A percentile compares a stretch with the other conserved stretches of the same genome.
Conservation (phyloP, 1,140 invertebrate species). For the Habropoda laboriosa region DNA sequence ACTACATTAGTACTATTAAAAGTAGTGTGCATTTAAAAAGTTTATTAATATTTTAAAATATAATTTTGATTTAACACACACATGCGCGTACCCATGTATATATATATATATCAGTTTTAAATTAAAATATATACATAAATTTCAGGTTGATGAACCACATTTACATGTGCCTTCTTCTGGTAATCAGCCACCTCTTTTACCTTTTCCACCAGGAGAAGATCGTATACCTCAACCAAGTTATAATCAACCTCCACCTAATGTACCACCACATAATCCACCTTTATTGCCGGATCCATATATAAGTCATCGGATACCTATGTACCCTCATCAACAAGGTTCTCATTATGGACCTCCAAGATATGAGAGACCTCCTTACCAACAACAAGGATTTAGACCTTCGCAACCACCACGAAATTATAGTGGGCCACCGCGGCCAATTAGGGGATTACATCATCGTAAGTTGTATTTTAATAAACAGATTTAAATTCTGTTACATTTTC, state of each 20-base stretch:
- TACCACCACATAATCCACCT: constrained; percentile 74
- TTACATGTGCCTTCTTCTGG: constrained; percentile 70
- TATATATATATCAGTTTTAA: constrained; percentile 11
- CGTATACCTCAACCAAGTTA: constrained; percentile 74
- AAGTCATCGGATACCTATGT: constrained; percentile 78
- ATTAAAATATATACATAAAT: too few relatives aligned
- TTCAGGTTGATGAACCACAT: constrained; percentile 79
- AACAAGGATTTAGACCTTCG: constrained; percentile 72
- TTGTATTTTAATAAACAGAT: constrained; percentile 28
- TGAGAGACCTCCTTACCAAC: constrained; percentile 76
- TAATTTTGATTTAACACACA: not conserved
- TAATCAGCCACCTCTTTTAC: constrained; percentile 74
- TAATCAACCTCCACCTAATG: constrained; percentile 76
- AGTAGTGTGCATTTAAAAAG: not conserved
- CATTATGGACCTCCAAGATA: constrained; percentile 79
- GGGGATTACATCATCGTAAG: constrained; percentile 79
- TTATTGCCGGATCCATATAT: constrained; percentile 79
- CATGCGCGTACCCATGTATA: not conserved
- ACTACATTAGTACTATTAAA: not conserved
- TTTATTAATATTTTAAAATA: not conserved
- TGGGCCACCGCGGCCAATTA: constrained; percentile 76
- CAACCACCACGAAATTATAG: constrained; percentile 76
- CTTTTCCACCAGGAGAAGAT: constrained; percentile 80
- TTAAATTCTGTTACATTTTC: not conserved
- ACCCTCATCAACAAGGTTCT: constrained; percentile 78